Percentiles rank a stretch among this genome's conserved stretches.
Evolutionary conservation across 64 coral and sea anemone species (phyloP).

Genomic region (Cladopsammia gracilis): DNA sequence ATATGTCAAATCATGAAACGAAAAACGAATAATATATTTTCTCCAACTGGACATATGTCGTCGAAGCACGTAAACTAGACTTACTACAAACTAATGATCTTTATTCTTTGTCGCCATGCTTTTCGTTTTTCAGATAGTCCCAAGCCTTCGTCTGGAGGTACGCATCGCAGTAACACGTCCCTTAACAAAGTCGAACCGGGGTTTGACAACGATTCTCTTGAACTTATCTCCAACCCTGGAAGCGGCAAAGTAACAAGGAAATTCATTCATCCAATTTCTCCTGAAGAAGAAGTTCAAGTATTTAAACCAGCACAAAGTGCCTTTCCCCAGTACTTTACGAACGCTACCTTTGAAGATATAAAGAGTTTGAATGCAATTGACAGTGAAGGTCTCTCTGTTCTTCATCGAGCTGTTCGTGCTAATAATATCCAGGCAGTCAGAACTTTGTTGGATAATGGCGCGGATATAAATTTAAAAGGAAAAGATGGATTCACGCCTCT

Average conservation of each 20-base stretch:
- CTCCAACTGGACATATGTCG: too few species aligned
- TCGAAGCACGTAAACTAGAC: too few species aligned
- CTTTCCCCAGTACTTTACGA: background rate
- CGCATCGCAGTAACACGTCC: background rate
- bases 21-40: too few species aligned
- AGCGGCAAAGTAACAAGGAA: background rate
- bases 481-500: constrained; percentile 29
- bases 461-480: constrained; percentile 5
- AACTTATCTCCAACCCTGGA: constrained; percentile 33
- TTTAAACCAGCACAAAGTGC: background rate
- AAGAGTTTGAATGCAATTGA: background rate
- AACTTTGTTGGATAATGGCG: constrained; percentile 10
- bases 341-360: background rate
- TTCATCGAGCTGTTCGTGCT: constrained; percentile 26
- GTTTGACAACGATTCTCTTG: constrained; percentile 12
- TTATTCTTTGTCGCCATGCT: too few species aligned
- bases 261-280: background rate
- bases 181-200: background rate
- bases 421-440: background rate
- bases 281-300: background rate
- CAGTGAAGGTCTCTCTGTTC: background rate
- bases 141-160: constrained; percentile 8
- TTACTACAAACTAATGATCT: too few species aligned
- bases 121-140: background rate
- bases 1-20: too few species aligned